Base-by-base conservation (phyloP, 2,888 invertebrate genomes). In the Hylaea fasciaria region DNA sequence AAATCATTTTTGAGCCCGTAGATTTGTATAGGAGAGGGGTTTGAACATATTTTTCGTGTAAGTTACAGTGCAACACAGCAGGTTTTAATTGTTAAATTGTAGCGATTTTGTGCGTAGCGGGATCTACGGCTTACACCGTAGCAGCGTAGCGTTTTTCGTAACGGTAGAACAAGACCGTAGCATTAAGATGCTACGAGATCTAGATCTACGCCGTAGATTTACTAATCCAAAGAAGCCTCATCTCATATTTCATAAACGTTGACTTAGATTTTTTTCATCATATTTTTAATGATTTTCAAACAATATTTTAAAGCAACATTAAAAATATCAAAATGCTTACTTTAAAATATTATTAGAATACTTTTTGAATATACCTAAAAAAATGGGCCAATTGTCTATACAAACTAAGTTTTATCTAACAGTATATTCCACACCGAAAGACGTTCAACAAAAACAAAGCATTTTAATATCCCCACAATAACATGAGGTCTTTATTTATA, bases 401-500 rank as follows among this genome's bases (percentile, higher is more conserved):
- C 5, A 22, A 22, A 22, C 3, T 22, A 22, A 22, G 22, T 22
- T 22, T 22, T 5, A 22, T 22, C 22, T 3, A 22, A 22, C 22
- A 55, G 41, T 46, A 53, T 55, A 53, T 55, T 55, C 49, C 52
- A 59, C 39, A 56, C 45, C 32, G 35, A 54, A 44, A n/a, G 35
- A 43, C 22, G n/a, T 47, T 52, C 43, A 54, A 61, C 55, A 54
- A 81, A 78, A 81, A 84, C 82, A 86, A 87, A 86, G 78, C 81
- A 87, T 87, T 89, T 86, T 89, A 90, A 91, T 90, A 91, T 87
- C 85, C 72, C 80, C 83, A 82, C 87, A 86, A 86, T 86, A 87
- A 81, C 84, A 85, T 77, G 77, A 81, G 80, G 82, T 78, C 80
- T 79, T 89, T 90, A 88, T 91, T 90, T 90, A 90, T 89, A 87